These are phyloP conservation scores for Sprattus sprattus DNA, from an alignment of 2,113 vertebrate species.

Conservation along the genomic window DNA sequence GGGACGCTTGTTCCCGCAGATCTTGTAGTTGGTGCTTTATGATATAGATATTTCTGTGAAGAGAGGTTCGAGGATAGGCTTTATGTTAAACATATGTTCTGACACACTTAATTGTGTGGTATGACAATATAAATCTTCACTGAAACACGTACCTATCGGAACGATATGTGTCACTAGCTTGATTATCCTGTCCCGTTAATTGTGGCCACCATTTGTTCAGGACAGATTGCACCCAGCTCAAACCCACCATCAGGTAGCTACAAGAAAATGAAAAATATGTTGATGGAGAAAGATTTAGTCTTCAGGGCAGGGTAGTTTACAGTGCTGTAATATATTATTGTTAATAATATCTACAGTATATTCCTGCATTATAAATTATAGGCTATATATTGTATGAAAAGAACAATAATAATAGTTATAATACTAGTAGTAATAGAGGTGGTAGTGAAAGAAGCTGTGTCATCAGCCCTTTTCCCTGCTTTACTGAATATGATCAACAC, in stretches of 20 bases:
- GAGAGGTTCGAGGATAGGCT: background rate
- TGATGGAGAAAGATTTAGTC: background rate
- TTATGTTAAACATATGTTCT: background rate
- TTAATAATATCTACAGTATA: too few species aligned
- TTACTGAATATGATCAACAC: slow-evolving; percentile 50
- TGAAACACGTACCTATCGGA: slow-evolving; percentile 42
- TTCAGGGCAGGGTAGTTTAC: background rate
- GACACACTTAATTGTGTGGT: background rate
- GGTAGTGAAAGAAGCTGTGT: too few species aligned
- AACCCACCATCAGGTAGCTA: slow-evolving; percentile 85
- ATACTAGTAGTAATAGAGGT: too few species aligned
- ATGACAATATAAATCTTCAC: background rate
- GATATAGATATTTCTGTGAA: slow-evolving; percentile 79
- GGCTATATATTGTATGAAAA: background rate
- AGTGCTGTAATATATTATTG: too few species aligned
- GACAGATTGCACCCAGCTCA: slow-evolving; percentile 88
- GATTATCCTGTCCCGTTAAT: slow-evolving; percentile 72
- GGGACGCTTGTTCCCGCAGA: slow-evolving; percentile 79
- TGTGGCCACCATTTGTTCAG: slow-evolving; percentile 88
- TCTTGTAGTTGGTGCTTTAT: slow-evolving; percentile 82
- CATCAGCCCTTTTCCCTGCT: too few species aligned
- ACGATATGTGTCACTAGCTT: slow-evolving; percentile 62
- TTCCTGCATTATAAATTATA: too few species aligned
- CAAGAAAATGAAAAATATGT: slow-evolving; percentile 42
- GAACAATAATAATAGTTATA: too few species aligned